Evolutionary conservation across 2,113 vertebrate species (phyloP), one percentile per base, ranked within the genome.

Genomic region (Arvicanthis niloticus): DNA sequence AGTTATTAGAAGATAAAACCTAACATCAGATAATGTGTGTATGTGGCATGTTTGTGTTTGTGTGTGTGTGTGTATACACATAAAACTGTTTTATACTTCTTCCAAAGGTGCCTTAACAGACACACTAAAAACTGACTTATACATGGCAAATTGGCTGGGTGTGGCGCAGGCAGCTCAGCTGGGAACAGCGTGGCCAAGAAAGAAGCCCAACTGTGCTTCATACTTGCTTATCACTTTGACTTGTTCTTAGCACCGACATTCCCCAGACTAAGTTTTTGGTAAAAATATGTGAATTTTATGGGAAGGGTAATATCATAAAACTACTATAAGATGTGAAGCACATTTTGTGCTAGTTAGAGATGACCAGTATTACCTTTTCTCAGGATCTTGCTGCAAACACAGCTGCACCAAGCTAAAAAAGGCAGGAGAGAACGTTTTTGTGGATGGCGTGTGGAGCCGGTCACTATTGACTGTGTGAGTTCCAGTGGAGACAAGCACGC

Each of bases 341-440:
- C 0, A 8, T 68, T 82, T 91, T 92, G 40, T 85, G 53, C 68
- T 87, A 53, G n/a, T 94, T 81, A 67, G 56, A 96, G 53, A 68
- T 70, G 40, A 42, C 26, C 51, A 67, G 34, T 51, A 51, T 98
- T 98, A 99, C 99, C 99, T 99, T 98, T 99, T 99, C 91, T 99
- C 99, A 5, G 99, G 99, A 97, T 99, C 99, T 96, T 99, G 99
- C 97, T 99, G 99, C 98, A 99, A 99, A 97, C 99, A 99, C 89
- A 99, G 99, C 97, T 99, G 99, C 31, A 99, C 99, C 98, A 99
- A 98, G 98, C 99, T 99, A 97, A 99, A 99, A 94, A 99, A 99
- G 60, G 99, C 99, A 94, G 99, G 99, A 4, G 99, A 99, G 98
- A 99, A 99, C 7, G 99, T 99, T 98, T 99, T 99, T 88, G 99